Base-by-base conservation (phyloP, 2,888 invertebrate species). In the Mycalesis mineus region DNA sequence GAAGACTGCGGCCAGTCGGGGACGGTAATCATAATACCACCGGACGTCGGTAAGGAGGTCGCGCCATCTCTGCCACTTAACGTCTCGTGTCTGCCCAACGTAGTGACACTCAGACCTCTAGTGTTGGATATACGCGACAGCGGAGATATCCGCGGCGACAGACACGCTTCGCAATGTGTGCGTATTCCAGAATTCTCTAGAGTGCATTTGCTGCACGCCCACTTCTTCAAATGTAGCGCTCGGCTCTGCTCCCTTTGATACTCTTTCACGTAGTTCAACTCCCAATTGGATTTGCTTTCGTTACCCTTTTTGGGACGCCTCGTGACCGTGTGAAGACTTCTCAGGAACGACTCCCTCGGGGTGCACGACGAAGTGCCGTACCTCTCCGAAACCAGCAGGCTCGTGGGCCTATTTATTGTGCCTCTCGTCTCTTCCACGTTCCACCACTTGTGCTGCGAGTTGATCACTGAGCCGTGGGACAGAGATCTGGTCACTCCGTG, bases 151-250 rank as follows among this genome's bases (percentile, higher is more conserved):
- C 92, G 85, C 0, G 95, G 95, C 0, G 94, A 92, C 68, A 95
- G 91, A 70, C 96, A 96, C 0, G 95, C 94, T 69, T 94, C 94
- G 77, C 96, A 96, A 60, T 93, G 91, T 6, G 92, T 91, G 61
- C 91, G 88, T 29, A 91, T 91, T 0, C 91, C 91, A 52, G 92
- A 90, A 82, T 96, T 96, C 66, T 94, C 92, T 36, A 95, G 81
- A 0, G 96, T 96, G 75, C 96, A 96, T 70, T 94, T 92, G 67
- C 91, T 91, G 72, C 95, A 95, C 11, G 93, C 92, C 95, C 95
- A 95, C 51, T 91, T 91, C 67, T 89, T 88, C 65, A 86, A 71
- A 72, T 88, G 85, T 51, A 86, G 62, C 28, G 78, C 84, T 58
- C 70, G 82, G 58, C 87, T 84, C 65, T 88, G 86, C 62, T 89